Base-by-base conservation (phyloP, 2,888 invertebrate genomes). In the Coremacera marginata region DNA sequence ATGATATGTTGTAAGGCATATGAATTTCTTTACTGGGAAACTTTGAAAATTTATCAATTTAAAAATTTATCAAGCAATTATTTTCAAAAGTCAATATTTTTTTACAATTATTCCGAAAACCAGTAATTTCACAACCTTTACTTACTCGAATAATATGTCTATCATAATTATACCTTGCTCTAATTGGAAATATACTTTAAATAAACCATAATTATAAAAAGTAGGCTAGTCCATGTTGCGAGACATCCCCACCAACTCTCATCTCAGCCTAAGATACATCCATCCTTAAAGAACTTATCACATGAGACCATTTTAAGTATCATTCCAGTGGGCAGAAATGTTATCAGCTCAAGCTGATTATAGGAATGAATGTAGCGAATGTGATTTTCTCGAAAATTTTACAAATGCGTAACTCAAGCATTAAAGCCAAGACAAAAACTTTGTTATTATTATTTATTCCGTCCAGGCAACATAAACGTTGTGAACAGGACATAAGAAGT, bases 371-470 rank as follows among this genome's bases (percentile, higher is more conserved):
- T 11, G n/a, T n/a, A 8, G 11, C 49, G 51, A 27, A 68, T 27
- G 55, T 51, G 49, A 14, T 71, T 60, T 57, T 37, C 34, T 57
- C 11, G 27, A 25, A 68, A 44, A 60, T 22, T 22, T 27, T 14
- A 9, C 71, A 22, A 37, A 22, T 34, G 71, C 34, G 72, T 49
- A 22, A n/a, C 72, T 14, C 49, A 16, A 49, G 49, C 60, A 62
- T 44, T 72, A 27, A 62, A 49, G 19, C 72, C 60, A 31, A 31
- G 31, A 31, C 31, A 72, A 27, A 49, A 49, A 49, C 8, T 37
- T 37, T 14, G 7, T 62, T 70, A 27, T 62, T 49, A 60, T 72
- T 72, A 72, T 72, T 72, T 62, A 72, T 72, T 72, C 72, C 62
- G 44, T 44, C 49, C 72, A 62, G 72, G 44, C 37, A 19, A 27